phyloP scores from a whole-genome alignment of 2,888 invertebrate species.

The Microchrysa polita region DNA sequence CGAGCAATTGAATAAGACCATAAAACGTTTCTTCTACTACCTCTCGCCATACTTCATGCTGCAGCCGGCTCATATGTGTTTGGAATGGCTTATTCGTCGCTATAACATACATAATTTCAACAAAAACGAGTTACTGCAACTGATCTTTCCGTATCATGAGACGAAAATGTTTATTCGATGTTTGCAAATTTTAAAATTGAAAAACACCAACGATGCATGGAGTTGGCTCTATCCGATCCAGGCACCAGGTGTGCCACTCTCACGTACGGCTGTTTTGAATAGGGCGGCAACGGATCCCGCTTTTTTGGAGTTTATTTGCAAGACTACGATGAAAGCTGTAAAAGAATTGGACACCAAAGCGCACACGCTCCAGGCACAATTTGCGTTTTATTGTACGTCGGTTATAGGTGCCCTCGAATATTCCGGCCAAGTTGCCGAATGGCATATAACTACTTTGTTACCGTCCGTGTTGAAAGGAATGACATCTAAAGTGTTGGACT shows the following conservation, averaged over 20 bases:
- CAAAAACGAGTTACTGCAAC: slow-evolving; percentile 78
- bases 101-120: slow-evolving; percentile 92
- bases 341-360: slow-evolving; percentile 70
- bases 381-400: slow-evolving; percentile 83
- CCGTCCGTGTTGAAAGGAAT: slow-evolving; percentile 78
- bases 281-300: slow-evolving; percentile 73
- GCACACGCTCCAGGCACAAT: slow-evolving; percentile 73
- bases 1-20: slow-evolving; percentile 75
- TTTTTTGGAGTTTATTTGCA: slow-evolving; percentile 73
- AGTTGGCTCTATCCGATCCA: slow-evolving; percentile 79
- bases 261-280: slow-evolving; percentile 77
- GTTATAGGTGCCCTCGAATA: slow-evolving; percentile 76
- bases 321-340: slow-evolving; percentile 69
- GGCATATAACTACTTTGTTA: slow-evolving; percentile 74
- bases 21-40: slow-evolving; percentile 81
- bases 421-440: slow-evolving; percentile 68
- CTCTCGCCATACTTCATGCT: slow-evolving; percentile 90
- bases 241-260: slow-evolving; percentile 77
- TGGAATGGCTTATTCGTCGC: slow-evolving; percentile 95
- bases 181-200: slow-evolving; percentile 78
- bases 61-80: slow-evolving; percentile 82
- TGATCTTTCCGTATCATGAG: slow-evolving; percentile 92
- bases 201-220: slow-evolving; percentile 73
- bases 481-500: slow-evolving; percentile 74
- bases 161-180: slow-evolving; percentile 87